Conservation (phyloP, 2,888 invertebrate genomes). For the Watsonalla cultraria region DNA sequence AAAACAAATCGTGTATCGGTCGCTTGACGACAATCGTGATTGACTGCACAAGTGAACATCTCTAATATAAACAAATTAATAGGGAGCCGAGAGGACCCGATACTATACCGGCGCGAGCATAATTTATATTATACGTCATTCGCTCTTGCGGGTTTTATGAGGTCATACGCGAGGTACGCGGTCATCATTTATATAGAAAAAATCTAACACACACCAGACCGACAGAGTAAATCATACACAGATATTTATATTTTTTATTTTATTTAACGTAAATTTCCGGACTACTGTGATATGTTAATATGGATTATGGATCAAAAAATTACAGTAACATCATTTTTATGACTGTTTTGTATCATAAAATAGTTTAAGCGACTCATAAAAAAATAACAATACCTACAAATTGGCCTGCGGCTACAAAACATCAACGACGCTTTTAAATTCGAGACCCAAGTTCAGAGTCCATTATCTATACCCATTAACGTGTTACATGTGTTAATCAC, state of each 20-base stretch:
- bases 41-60: conserved; percentile 76
- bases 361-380: conserved; percentile 30
- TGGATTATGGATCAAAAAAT: conserved; percentile 42
- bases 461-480: conserved; percentile 61
- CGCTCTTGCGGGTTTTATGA: conserved; percentile 36
- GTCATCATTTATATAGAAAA: conserved; percentile 51
- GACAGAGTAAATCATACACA: conserved; percentile 51
- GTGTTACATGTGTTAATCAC: conserved; percentile 68
- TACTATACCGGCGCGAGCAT: conserved; percentile 30
- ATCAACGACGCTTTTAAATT: conserved; percentile 24
- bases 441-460: conserved; percentile 31
- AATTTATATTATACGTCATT: conserved; percentile 50
- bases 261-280: conserved; percentile 60
- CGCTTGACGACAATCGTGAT: conserved; percentile 75
- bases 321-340: conserved; percentile 53
- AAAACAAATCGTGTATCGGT: conserved; percentile 77
- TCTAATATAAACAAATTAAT: conserved; percentile 79
- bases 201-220: conserved; percentile 50
- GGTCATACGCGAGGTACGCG: conserved; percentile 37
- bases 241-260: conserved; percentile 37
- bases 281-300: conserved; percentile 44
- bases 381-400: conserved; percentile 19
- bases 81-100: conserved; percentile 54
- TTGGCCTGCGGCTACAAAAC: conserved; percentile 9
- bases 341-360: conserved; percentile 29